Conservation (phyloP, 2,797 vertebrate species). For the Galagoides demidoff region DNA sequence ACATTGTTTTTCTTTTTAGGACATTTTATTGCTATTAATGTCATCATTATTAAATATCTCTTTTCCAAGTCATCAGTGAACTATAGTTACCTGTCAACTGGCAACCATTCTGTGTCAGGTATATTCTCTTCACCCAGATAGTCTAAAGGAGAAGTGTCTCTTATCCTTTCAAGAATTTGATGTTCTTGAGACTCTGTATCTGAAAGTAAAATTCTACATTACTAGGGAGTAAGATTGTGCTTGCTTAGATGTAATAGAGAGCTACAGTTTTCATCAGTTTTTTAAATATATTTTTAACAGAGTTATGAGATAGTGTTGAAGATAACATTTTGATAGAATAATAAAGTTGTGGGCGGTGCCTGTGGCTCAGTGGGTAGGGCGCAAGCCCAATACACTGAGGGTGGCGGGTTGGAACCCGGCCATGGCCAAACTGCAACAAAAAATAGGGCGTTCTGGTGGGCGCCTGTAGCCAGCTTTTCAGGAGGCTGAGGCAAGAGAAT, state of each 20-base stretch:
- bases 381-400: no score
- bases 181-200: background rate
- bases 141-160: background rate
- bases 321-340: background rate
- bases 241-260: background rate
- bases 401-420: no score
- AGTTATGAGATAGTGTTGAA: slow-evolving; percentile 29
- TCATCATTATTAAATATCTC: slow-evolving; percentile 14
- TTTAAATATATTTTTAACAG: background rate
- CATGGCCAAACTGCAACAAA: no score
- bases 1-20: slow-evolving; percentile 4
- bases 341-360: background rate
- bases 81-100: background rate
- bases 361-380: no score
- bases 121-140: background rate
- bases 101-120: background rate
- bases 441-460: no score
- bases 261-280: background rate
- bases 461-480: no score
- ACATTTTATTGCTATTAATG: background rate
- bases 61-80: background rate
- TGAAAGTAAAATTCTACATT: slow-evolving; percentile 15
- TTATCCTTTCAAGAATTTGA: background rate
- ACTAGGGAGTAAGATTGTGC: background rate
- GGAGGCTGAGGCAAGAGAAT: no score